Evolutionary conservation across 1,140 invertebrate species (phyloP).

Genomic region (Macrocentrus cingulum): DNA sequence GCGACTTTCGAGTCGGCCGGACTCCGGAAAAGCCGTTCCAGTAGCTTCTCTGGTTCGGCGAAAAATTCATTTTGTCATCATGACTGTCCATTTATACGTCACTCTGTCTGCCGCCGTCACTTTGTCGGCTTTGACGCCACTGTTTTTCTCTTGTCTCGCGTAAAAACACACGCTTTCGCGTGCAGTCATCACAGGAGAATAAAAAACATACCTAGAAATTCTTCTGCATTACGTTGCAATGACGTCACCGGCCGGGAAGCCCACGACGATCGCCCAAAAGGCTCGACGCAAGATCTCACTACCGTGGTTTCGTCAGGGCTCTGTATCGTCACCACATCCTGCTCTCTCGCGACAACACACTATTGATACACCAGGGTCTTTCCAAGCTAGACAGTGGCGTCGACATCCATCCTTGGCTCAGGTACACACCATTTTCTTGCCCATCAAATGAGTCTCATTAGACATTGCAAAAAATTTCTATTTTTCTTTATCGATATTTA

Average conservation of each 20-base stretch:
- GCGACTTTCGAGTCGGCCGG: slow-evolving; percentile 46
- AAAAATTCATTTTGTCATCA: slow-evolving; percentile 15
- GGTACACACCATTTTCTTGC: slow-evolving; percentile 47
- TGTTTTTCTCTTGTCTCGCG: neutral
- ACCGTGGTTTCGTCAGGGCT: slow-evolving; percentile 84
- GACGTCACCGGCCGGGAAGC: slow-evolving; percentile 59
- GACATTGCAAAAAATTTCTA: no score
- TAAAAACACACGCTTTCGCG: neutral
- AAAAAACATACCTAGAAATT: slow-evolving; percentile 3
- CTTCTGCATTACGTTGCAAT: slow-evolving; percentile 35
- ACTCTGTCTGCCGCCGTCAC: slow-evolving; percentile 12
- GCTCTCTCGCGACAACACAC: slow-evolving; percentile 80
- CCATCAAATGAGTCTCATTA: neutral
- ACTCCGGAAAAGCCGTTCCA: slow-evolving; percentile 32
- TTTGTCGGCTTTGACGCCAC: slow-evolving; percentile 4
- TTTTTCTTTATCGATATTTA: neutral
- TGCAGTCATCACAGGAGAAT: neutral
- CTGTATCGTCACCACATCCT: slow-evolving; percentile 69
- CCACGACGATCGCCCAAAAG: slow-evolving; percentile 64
- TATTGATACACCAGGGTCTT: slow-evolving; percentile 84
- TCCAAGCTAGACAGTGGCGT: slow-evolving; percentile 68
- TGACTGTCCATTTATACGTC: neutral
- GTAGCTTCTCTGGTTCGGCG: slow-evolving; percentile 22
- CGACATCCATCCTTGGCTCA: slow-evolving; percentile 64
- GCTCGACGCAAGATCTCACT: slow-evolving; percentile 81